These are phyloP conservation scores for Empis livida DNA, from an alignment of 2,888 invertebrate genomes.

Conservation along the genomic window DNA sequence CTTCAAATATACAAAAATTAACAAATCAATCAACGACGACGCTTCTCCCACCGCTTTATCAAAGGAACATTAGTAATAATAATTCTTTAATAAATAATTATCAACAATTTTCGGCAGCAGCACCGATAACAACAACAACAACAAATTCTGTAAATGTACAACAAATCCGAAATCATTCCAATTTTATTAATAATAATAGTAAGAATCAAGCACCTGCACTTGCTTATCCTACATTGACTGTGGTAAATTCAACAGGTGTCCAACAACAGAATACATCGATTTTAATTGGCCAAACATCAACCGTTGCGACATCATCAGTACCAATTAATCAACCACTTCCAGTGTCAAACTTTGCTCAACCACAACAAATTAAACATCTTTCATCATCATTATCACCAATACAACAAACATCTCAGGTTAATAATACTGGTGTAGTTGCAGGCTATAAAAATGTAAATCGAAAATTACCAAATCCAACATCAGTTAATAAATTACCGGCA, in stretches of 20 bases:
- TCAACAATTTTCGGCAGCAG: slow-evolving; percentile 22
- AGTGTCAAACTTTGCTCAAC: neutral
- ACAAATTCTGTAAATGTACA: slow-evolving; percentile 7
- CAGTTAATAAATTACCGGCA: neutral
- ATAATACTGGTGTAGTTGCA: neutral
- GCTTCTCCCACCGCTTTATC: slow-evolving; percentile 17
- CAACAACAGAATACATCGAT: neutral
- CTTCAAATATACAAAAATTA: no score
- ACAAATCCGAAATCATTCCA: slow-evolving; percentile 28
- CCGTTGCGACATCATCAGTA: slow-evolving; percentile 2
- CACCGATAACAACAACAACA: slow-evolving; percentile 12
- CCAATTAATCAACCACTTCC: neutral
- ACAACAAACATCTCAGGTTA: neutral
- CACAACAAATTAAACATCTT: neutral
- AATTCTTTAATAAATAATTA: slow-evolving; percentile 8
- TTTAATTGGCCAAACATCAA: neutral
- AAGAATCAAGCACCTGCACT: slow-evolving; percentile 19
- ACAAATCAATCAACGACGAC: neutral
- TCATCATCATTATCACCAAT: neutral
- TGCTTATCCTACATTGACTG: slow-evolving; percentile 5
- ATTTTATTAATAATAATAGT: slow-evolving; percentile 32
- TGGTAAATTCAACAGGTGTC: slow-evolving; percentile 7
- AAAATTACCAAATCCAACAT: neutral
- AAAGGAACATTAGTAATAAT: slow-evolving; percentile 15
- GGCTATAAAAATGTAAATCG: neutral